Evolutionary conservation across 2,113 vertebrate species (phyloP).

Genomic region (Capreolus pygargus): DNA sequence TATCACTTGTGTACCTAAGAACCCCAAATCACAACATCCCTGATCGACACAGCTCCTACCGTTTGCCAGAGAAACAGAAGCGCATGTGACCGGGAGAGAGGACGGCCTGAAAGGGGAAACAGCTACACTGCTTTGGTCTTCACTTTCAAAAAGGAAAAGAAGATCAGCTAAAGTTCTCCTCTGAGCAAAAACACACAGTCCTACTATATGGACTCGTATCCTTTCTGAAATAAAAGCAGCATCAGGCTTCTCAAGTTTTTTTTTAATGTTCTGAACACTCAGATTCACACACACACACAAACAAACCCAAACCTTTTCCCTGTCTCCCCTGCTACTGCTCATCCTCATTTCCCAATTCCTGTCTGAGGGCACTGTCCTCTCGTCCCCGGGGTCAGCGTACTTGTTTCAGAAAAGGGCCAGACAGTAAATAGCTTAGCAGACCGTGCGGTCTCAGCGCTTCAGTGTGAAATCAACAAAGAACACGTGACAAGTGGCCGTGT

Average conservation of each 20-base stretch:
- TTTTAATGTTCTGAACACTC: not conserved
- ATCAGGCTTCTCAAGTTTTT: not conserved
- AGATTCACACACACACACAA: not conserved
- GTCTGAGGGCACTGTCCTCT: not conserved
- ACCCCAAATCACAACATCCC: not conserved
- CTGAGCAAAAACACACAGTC: not conserved
- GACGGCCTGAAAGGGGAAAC: not conserved
- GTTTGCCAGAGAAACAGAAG: not conserved
- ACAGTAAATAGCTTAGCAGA: not conserved
- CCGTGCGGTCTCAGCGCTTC: rapidly evolving
- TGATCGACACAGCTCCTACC: not conserved
- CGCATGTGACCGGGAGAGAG: not conserved
- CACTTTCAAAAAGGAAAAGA: not conserved
- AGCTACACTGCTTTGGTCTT: not conserved
- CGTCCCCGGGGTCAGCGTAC: not conserved
- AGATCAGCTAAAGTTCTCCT: not conserved
- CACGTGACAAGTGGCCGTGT: rapidly evolving
- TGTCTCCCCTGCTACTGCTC: not conserved
- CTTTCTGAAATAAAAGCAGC: not conserved
- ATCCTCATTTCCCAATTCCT: not conserved
- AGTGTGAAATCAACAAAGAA: not conserved
- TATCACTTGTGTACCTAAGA: not conserved
- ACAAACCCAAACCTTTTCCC: not conserved
- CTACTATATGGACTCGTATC: not conserved
- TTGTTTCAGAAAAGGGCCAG: not conserved